Percentiles rank a stretch among this genome's conserved stretches.
Evolutionary conservation across 2,113 vertebrate genomes (phyloP).

Genomic region (Campylomormyrus tamandua): DNA sequence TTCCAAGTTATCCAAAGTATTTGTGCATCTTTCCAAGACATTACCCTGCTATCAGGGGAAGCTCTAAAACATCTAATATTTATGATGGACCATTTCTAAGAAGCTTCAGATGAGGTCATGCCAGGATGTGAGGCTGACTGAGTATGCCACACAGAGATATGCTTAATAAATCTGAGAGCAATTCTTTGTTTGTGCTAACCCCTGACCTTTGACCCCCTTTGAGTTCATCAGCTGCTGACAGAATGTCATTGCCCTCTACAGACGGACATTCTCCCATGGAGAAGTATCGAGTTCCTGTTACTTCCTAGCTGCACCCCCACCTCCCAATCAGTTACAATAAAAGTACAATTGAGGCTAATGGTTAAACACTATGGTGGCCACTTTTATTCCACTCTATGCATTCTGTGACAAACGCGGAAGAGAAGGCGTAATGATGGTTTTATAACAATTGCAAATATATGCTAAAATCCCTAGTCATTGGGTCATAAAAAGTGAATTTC

Average conservation of each 20-base stretch:
- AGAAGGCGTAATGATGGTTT: not conserved
- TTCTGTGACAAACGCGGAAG: not conserved
- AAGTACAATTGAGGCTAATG: not conserved
- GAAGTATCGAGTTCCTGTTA: not conserved
- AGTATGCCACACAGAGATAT: not conserved
- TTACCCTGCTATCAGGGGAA: not conserved
- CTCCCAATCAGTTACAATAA: not conserved
- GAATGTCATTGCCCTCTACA: not conserved
- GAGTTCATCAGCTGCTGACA: not conserved
- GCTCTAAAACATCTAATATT: not conserved
- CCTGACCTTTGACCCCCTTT: not conserved
- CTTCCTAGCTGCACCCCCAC: not conserved
- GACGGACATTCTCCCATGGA: not conserved
- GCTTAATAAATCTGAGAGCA: not conserved
- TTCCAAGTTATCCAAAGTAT: conserved; percentile 7
- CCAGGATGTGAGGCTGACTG: not conserved
- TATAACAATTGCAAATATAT: not conserved
- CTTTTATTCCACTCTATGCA: not conserved
- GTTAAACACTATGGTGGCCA: not conserved
- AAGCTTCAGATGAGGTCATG: conserved; percentile 11
- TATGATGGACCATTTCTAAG: not conserved
- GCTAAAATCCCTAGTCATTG: not conserved
- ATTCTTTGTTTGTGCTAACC: not conserved
- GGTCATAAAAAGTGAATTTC: not conserved
- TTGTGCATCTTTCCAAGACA: not conserved